Conservation (phyloP, 2,113 vertebrate species). For the Callorhinus ursinus region DNA sequence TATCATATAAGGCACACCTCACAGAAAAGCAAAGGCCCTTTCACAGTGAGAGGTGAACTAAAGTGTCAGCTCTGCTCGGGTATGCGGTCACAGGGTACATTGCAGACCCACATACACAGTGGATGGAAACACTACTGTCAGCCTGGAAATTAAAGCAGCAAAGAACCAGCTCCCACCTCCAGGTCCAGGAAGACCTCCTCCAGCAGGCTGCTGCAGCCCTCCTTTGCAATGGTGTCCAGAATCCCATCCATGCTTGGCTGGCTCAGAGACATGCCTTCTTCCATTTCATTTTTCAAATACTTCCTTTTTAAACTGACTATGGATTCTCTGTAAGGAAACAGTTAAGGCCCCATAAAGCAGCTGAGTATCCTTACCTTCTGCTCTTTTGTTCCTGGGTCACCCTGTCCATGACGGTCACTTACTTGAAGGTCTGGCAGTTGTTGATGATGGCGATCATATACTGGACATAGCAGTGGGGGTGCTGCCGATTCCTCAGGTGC, state of each 20-base stretch:
- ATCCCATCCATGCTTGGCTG: constrained; percentile 91
- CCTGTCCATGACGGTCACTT: constrained; percentile 56
- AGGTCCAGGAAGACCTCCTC: constrained; percentile 98
- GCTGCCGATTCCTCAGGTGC: constrained; percentile 93
- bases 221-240: constrained; percentile 93
- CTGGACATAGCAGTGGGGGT: constrained; percentile 96
- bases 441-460: constrained; percentile 98
- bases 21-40: not conserved
- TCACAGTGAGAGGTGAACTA: not conserved
- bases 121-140: not conserved
- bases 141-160: not conserved
- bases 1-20: accelerated
- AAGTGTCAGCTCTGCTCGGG: not conserved
- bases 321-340: constrained; percentile 90
- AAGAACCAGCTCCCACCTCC: constrained; percentile 87
- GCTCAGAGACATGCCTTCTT: constrained; percentile 82
- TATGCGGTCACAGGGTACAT: not conserved
- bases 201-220: constrained; percentile 94
- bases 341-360: not conserved
- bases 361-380: not conserved
- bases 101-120: not conserved
- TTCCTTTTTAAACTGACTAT: constrained; percentile 97
- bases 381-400: accelerated
- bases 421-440: constrained; percentile 99
- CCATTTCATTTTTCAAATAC: constrained; percentile 90